Base-by-base conservation (phyloP, 2,888 invertebrate genomes). In the Hirudinaria manillensis region DNA sequence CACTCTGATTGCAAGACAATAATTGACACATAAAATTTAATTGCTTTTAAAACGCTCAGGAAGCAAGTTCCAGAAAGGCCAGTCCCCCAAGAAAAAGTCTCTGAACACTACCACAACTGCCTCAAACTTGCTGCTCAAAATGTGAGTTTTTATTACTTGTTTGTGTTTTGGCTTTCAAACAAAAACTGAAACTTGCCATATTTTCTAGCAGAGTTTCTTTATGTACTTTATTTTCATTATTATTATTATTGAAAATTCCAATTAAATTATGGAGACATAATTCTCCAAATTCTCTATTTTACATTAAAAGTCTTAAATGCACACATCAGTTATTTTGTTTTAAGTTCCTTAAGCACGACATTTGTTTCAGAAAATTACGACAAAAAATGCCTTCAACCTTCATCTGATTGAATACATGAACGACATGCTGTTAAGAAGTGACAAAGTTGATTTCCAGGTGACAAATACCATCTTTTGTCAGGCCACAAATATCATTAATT, bases 361-460 rank as follows among this genome's bases (percentile, higher is more conserved):
- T n/a, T n/a, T n/a, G n/a, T n/a, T 88, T 6, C 85, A 91, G 91
- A 94, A 93, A 90, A 91, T 95, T 80, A 93, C 89, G 81, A 88
- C 89, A 71, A 93, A 93, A 83, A 94, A 94, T 88, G 94, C 93
- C 0, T 95, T 94, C 89, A 90, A 89, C 78, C 86, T 94, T 1
- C 91, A 92, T 78, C 88, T 94, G 70, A 94, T 94, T 81, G 94
- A 95, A 83, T 91, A 91, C 80, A 89, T 94, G 88, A 88, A 90
- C 0, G 89, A 90, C 29, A 88, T 93, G 87, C 83, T 93, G 61
- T 89, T 90, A 73, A 90, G 90, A 81, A 90, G 91, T 82, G 89
- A 90, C 10, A 88, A 92, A 86, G 90, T 90, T 76, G 87, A 87
- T 80, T 87, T 88, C 77, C 80, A 92, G 88, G 90, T 92, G 24